Evolutionary conservation across 2,888 invertebrate genomes (phyloP), one percentile per base, ranked within the genome.

Genomic region (Tetanocera ferruginea): DNA sequence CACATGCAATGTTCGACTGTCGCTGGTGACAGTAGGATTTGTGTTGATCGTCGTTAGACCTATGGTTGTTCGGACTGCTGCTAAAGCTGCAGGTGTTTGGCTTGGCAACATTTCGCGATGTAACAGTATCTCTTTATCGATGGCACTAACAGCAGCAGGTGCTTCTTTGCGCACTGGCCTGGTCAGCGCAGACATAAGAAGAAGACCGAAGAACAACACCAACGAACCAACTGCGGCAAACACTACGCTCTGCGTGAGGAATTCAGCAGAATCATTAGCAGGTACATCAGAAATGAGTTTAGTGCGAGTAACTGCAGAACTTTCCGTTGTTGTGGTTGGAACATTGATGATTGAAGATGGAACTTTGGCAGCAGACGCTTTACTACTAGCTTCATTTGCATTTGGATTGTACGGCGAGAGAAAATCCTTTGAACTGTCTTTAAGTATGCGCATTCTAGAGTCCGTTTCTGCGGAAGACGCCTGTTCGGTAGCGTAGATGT

Each of bases 361-460:
- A 14, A 57, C 17, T 49, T 43, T 23, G 31, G 67, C 31, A 4
- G 43, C 49, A 4, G 76, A 1, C 3, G 60, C 19, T 52, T 60
- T 62, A 0, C 76, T 80, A 34, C 76, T 76, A 28, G 81, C 80
- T 5, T 66, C 76, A 67, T 83, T 82, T 28, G 76, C 78, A 77
- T 83, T 84, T 31, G 85, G 84, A 73, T 84, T 85, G 79, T 86
- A 85, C 28, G 85, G 84, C 76, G 84, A 82, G 70, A 86, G 80
- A 75, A 86, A 86, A 76, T 86, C 85, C 72, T 86, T 85, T 19
- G 86, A 85, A 78, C 85, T 86, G 55, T 86, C 86, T 78, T 86
- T 86, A 3, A 86, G 81, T 51, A 86, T 86, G 31, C 85, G 85
- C 83, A 85, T 84, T 69, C 84, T 82, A 0, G 85, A 85, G n/a